Base-by-base conservation (phyloP, 1,140 invertebrate genomes). In the Papilio aristodemus region DNA sequence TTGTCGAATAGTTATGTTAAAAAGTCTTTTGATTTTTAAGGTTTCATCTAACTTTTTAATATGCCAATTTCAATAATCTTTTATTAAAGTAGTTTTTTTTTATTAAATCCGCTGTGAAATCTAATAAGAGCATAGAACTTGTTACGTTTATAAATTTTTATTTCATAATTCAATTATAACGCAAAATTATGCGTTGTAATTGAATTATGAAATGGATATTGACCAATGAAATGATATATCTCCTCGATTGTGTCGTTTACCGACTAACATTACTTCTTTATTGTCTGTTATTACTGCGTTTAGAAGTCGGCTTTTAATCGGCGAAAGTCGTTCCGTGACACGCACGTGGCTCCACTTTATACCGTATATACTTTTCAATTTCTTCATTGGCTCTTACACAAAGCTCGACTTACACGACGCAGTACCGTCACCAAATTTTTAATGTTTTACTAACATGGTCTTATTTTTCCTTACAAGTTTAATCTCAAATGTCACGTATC, bases 251-350 rank as follows among this genome's bases (percentile, higher is more conserved):
- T 50, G 17, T 10, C 3, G 4, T n/a, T 50, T 3, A n/a, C 13
- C 43, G 43, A 50, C 13, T 50, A 19, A 4, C 7, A 50, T 50
- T 50, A 50, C 43, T 50, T 17, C 43, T 50, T 50, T 14, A 50
- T 27, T 11, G 32, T 27, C 32, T 59, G 17, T 59, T 10, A 59
- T 32, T 32, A 60, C 74, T 67, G 66, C 73, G 14, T 17, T 50
- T 50, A 50, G 13, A 50, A 50, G 70, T 78, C 69, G 75, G 68
- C 78, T 82, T 85, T 84, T 83, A 85, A 86, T 84, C 80, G 84
- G 86, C 81, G 87, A 90, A 90, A 88, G 87, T 85, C 81, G 80
- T 80, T 81, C 78, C 76, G 80, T 83, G 78, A 71, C 75, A 77
- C 75, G 77, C 78, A 78, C 78, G 78, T 84, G 79, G 75, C 75